Conservation (phyloP, 1,140 invertebrate species). For the Neodiprion lecontei region DNA sequence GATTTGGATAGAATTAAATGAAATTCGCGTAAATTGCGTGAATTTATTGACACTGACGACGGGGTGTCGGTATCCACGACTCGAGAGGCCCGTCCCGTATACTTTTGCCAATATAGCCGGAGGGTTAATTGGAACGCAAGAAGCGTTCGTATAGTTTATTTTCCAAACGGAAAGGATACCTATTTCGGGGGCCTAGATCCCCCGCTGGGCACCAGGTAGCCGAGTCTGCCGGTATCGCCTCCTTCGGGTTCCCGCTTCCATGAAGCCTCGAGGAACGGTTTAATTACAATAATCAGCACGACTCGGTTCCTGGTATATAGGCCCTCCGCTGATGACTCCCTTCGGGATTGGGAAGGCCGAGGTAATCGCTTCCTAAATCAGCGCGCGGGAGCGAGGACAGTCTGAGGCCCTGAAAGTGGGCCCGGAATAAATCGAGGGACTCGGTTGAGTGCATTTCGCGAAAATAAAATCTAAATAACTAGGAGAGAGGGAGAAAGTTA, state of each 20-base stretch:
- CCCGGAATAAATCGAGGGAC: too few species aligned
- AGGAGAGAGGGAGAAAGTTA: too few species aligned
- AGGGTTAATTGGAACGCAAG: conserved; percentile 4
- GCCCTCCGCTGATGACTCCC: conserved; percentile 43
- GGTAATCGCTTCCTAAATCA: conserved; percentile 21
- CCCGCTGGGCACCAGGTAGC: conserved; percentile 38
- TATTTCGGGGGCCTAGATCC: conserved; percentile 13
- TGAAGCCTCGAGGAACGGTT: conserved; percentile 42
- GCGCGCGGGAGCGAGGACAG: not conserved
- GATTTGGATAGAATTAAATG: not conserved
- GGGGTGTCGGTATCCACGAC: not conserved
- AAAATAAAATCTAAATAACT: too few species aligned
- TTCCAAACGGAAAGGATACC: conserved; percentile 10
- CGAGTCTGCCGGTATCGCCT: conserved; percentile 20
- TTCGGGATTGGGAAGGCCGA: conserved; percentile 20
- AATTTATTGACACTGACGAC: not conserved
- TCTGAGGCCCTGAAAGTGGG: not conserved
- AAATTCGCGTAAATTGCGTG: not conserved
- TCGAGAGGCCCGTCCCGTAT: not conserved
- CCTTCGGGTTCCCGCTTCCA: conserved; percentile 9
- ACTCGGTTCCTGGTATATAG: conserved; percentile 46
- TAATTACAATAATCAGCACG: conserved; percentile 58
- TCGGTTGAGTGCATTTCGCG: too few species aligned
- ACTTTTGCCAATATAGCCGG: not conserved
- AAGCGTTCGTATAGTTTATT: conserved; percentile 1